Conservation (phyloP, 1,140 invertebrate genomes). For the Pomacea maculata region DNA sequence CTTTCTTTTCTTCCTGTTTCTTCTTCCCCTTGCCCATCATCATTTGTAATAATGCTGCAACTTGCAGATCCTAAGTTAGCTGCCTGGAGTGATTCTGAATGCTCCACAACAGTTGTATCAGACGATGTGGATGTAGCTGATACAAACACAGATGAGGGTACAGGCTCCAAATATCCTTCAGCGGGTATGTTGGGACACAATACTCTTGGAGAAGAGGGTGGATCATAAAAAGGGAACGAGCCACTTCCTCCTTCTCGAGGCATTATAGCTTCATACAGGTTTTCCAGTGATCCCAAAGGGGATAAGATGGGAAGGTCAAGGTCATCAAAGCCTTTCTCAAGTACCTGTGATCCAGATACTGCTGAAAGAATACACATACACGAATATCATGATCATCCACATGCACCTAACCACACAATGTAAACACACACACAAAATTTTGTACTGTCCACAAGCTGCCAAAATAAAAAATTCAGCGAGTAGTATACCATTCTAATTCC, state of each 20-base stretch:
- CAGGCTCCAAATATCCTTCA: slow-evolving; percentile 56
- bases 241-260: slow-evolving; percentile 31
- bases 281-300: slow-evolving; percentile 56
- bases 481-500: too few relatives aligned
- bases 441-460: too few relatives aligned
- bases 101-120: too few relatives aligned
- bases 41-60: too few relatives aligned
- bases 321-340: slow-evolving; percentile 47
- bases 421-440: too few relatives aligned
- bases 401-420: too few relatives aligned
- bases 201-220: slow-evolving; percentile 24
- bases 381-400: not conserved
- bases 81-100: too few relatives aligned
- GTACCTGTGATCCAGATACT: slow-evolving; percentile 8
- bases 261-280: slow-evolving; percentile 58
- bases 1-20: not conserved
- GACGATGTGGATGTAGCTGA: too few relatives aligned
- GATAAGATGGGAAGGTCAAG: slow-evolving; percentile 51
- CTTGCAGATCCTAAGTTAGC: not conserved
- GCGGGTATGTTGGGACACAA: slow-evolving; percentile 36
- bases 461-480: too few relatives aligned
- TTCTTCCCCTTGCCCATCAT: not conserved
- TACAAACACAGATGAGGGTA: slow-evolving; percentile 23
- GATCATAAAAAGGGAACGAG: slow-evolving; percentile 44
- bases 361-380: slow-evolving; percentile 7